phyloP scores from a whole-genome alignment of 2,888 invertebrate genomes.

The Pollenia labialis region DNA sequence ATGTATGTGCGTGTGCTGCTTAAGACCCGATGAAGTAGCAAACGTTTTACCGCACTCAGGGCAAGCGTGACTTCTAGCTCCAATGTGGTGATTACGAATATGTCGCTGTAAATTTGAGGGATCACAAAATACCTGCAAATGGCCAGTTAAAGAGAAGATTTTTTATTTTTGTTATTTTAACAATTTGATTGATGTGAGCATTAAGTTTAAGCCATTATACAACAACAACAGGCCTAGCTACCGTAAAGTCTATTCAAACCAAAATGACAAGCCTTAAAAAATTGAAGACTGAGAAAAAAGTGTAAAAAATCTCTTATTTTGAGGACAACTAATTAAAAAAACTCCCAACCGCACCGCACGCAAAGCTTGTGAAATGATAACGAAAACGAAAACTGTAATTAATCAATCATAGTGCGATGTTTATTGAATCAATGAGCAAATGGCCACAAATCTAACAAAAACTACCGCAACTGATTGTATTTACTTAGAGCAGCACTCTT shows the following conservation, averaged over 20 bases:
- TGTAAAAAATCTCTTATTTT: slow-evolving; percentile 53
- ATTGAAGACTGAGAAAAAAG: slow-evolving; percentile 37
- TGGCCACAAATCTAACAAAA: slow-evolving; percentile 15
- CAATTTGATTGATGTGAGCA: slow-evolving; percentile 58
- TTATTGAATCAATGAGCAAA: slow-evolving; percentile 56
- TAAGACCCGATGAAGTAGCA: slow-evolving; percentile 97
- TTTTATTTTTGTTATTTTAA: slow-evolving; percentile 48
- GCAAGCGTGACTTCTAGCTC: slow-evolving; percentile 98
- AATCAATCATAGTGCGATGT: slow-evolving; percentile 80
- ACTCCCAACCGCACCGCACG: slow-evolving; percentile 14
- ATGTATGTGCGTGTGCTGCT: slow-evolving; percentile 99
- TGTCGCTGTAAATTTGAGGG: slow-evolving; percentile 98
- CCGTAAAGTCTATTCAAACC: slow-evolving; percentile 34
- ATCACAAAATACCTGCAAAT: slow-evolving; percentile 95
- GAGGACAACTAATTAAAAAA: slow-evolving; percentile 67
- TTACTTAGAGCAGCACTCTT: neutral
- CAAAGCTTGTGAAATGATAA: slow-evolving; percentile 63
- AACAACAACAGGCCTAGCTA: slow-evolving; percentile 66
- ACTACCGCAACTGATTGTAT: slow-evolving; percentile 32
- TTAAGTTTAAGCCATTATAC: slow-evolving; percentile 37
- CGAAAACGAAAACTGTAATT: slow-evolving; percentile 80
- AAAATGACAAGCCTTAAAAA: slow-evolving; percentile 66
- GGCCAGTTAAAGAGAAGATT: slow-evolving; percentile 50
- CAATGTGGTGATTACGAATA: slow-evolving; percentile 97
- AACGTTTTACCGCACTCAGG: slow-evolving; percentile 99